Base-by-base conservation (phyloP, 2,113 vertebrate species). In the Rhagologus leucostigma region DNA sequence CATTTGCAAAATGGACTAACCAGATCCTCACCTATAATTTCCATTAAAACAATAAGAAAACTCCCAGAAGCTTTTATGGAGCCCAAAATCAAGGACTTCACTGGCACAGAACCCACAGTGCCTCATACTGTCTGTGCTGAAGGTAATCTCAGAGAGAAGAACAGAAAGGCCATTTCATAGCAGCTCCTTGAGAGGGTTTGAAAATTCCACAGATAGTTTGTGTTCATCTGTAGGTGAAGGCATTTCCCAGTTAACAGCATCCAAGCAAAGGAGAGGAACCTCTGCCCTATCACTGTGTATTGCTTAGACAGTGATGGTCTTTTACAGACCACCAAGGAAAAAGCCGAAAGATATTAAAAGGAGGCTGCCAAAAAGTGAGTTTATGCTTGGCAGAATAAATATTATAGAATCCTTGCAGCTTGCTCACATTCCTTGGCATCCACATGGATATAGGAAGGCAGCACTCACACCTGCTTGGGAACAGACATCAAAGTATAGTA, bases 391-490 rank as follows among this genome's bases (percentile, higher is more conserved):
- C 65, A 80, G 63, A 67, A 84, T 42, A 78, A 90, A 86, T 77
- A 71, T 80, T 94, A 41, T 13, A 77, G 57, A 83, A 90, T 79
- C 46, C 76, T 70, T 83, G 69, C 81, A 94, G 74, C 73, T 89
- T 82, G 71, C 63, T 90, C 64, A 56, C 70, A 96, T 95, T 93
- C 78, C 70, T 77, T 94, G 90, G 70, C 90, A 70, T 44, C 53
- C 27, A 55, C 79, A 83, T 9, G 78, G 29, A 46, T 68, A 84
- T 42, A 86, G 86, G 92, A 93, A 94, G 77, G 71, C 82, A 1
- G 83, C 37, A 50, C 75, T 85, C 78, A 84, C 93, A 97, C 95
- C 96, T 97, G 95, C 95, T 76, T 55, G 57, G 86, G 73, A 89
- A 42, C 1, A 93, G 62, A 95, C 83, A 95, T 96, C 95, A 96